These are phyloP conservation scores for Bombus fervidus DNA, from an alignment of 1,140 invertebrate genomes.

Conservation along the genomic window DNA sequence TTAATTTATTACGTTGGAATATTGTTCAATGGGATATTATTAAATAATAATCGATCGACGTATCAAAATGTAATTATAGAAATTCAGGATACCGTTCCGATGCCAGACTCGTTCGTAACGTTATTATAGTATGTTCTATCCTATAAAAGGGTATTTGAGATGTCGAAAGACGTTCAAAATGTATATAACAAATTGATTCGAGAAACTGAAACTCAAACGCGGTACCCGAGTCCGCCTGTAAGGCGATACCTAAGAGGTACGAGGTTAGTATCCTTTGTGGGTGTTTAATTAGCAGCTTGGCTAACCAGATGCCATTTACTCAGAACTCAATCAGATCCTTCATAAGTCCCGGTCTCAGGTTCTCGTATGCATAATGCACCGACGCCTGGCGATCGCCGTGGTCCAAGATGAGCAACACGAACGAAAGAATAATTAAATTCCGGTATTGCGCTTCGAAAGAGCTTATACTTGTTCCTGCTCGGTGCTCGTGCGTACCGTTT, in stretches of 20 bases:
- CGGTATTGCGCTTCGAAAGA: constrained; percentile 50
- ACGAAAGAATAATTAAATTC: constrained; percentile 73
- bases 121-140: neutral
- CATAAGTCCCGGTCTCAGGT: constrained; percentile 76
- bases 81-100: neutral
- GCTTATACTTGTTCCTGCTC: neutral
- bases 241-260: constrained; percentile 48
- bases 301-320: constrained; percentile 80
- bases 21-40: neutral
- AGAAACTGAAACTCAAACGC: neutral
- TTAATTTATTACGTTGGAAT: neutral
- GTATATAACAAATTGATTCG: neutral
- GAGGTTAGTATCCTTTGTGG: constrained; percentile 68
- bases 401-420: constrained; percentile 51
- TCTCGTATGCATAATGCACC: constrained; percentile 80
- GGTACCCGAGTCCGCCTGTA: constrained; percentile 13
- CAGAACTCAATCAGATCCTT: constrained; percentile 83
- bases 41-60: neutral
- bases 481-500: neutral
- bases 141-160: no score
- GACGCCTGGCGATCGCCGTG: constrained; percentile 51
- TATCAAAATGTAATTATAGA: neutral
- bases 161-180: neutral
- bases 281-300: constrained; percentile 81
- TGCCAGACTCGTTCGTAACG: neutral